Conservation (phyloP, 2,797 vertebrate genomes). For the Etheostoma perlongum region DNA sequence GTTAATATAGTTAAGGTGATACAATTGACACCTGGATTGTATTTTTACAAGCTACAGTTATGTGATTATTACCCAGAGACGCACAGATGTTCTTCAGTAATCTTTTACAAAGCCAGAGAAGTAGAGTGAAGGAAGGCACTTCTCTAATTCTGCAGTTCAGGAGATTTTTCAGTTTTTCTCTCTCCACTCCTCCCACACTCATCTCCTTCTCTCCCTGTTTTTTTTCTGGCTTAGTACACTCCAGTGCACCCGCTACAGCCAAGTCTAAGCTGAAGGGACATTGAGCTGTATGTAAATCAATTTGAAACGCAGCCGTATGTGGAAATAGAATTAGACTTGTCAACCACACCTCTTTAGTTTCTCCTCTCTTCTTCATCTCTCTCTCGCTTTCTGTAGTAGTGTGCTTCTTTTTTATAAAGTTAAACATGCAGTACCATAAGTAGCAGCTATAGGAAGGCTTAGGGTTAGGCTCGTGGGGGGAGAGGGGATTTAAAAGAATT, state of each 20-base stretch:
- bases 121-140: slow-evolving; percentile 50
- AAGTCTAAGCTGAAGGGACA: slow-evolving; percentile 74
- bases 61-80: not conserved
- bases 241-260: slow-evolving; percentile 56
- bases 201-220: slow-evolving; percentile 43
- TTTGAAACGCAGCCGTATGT: slow-evolving; percentile 75
- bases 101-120: slow-evolving; percentile 41
- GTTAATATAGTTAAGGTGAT: not conserved
- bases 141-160: slow-evolving; percentile 55
- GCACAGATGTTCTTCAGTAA: slow-evolving; percentile 25
- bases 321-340: slow-evolving; percentile 85
- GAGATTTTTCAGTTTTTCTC: slow-evolving; percentile 54
- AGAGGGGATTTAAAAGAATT: slow-evolving; percentile 79
- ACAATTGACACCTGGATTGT: not conserved
- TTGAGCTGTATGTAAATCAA: slow-evolving; percentile 83
- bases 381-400: slow-evolving; percentile 41
- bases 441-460: slow-evolving; percentile 74
- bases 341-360: slow-evolving; percentile 76
- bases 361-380: slow-evolving; percentile 52
- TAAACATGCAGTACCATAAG: slow-evolving; percentile 56
- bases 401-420: slow-evolving; percentile 50
- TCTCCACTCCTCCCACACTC: slow-evolving; percentile 39
- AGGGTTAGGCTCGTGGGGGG: slow-evolving; percentile 66
- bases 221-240: slow-evolving; percentile 54
- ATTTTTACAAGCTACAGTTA: not conserved